Evolutionary conservation across 2,797 vertebrate genomes (phyloP).

Genomic region (Amniataba percoides): DNA sequence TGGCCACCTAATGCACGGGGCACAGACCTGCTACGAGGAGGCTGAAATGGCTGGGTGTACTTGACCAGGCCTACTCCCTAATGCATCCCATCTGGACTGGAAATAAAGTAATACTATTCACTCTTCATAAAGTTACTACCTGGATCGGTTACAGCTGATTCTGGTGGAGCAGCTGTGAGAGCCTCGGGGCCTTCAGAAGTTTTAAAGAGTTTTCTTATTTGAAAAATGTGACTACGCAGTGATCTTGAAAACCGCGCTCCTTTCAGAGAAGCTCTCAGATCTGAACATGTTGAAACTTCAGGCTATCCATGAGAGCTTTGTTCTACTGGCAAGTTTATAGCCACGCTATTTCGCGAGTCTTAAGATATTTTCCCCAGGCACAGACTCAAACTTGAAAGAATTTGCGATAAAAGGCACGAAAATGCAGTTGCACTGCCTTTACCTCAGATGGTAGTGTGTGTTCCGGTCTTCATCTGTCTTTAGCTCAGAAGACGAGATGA

Average conservation of each 20-base stretch:
- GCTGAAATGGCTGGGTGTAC: conserved; percentile 30
- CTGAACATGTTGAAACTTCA: conserved; percentile 45
- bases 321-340: conserved; percentile 45
- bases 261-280: conserved; percentile 46
- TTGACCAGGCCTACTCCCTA: conserved; percentile 51
- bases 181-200: conserved; percentile 44
- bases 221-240: conserved; percentile 50
- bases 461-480: conserved; percentile 6
- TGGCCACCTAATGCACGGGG: conserved; percentile 50
- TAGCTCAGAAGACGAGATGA: not conserved
- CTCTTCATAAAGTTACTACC: conserved; percentile 57
- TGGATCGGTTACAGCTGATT: conserved; percentile 65
- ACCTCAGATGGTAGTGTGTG: not conserved
- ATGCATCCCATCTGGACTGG: conserved; percentile 75
- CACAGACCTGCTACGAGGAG: conserved; percentile 40
- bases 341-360: conserved; percentile 12
- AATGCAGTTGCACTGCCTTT: not conserved
- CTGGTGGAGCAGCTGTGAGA: conserved; percentile 60
- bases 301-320: conserved; percentile 22
- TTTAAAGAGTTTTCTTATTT: conserved; percentile 45
- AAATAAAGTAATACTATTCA: conserved; percentile 66
- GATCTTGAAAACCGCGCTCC: conserved; percentile 41
- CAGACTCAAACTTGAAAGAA: conserved; percentile 9
- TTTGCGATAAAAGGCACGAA: not conserved
- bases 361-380: conserved; percentile 13